Percentiles rank a stretch among this genome's conserved stretches.
These are phyloP conservation scores for Aulostomus chinensis DNA, from an alignment of 2,797 vertebrate species.

Conservation along the genomic window DNA sequence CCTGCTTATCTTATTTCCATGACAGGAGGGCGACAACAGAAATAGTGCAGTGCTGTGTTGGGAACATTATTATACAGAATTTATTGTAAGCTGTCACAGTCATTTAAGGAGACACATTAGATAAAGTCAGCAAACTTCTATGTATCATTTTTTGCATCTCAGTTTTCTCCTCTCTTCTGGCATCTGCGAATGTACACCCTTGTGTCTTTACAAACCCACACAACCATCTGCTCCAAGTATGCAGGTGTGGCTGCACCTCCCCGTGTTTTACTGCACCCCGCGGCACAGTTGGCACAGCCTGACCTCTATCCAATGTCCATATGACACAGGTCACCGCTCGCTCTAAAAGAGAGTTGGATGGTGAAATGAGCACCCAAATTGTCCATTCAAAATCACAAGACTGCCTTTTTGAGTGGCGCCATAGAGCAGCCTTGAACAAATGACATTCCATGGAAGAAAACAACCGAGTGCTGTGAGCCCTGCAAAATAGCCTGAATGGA, in stretches of 20 bases:
- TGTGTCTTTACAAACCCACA: conserved; percentile 10
- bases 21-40: conserved; percentile 41
- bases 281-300: conserved; percentile 37
- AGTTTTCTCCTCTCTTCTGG: conserved; percentile 5
- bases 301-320: conserved; percentile 58
- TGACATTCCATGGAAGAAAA: conserved; percentile 40
- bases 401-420: conserved; percentile 39
- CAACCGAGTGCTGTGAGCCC: conserved; percentile 48
- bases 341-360: conserved; percentile 51
- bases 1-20: conserved; percentile 39
- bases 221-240: neutral
- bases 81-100: conserved; percentile 23
- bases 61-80: conserved; percentile 22
- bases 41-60: conserved; percentile 27
- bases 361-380: conserved; percentile 65
- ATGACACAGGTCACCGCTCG: conserved; percentile 68
- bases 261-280: conserved; percentile 47
- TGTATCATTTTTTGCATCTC: conserved; percentile 29
- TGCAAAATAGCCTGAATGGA: conserved; percentile 33
- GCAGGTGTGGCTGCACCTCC: conserved; percentile 16
- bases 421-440: conserved; percentile 47
- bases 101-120: conserved; percentile 14
- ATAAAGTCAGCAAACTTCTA: conserved; percentile 29
- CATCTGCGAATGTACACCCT: neutral
- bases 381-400: conserved; percentile 68